phyloP scores from a whole-genome alignment of 2,888 invertebrate genomes.

The Linyphia triangularis region DNA sequence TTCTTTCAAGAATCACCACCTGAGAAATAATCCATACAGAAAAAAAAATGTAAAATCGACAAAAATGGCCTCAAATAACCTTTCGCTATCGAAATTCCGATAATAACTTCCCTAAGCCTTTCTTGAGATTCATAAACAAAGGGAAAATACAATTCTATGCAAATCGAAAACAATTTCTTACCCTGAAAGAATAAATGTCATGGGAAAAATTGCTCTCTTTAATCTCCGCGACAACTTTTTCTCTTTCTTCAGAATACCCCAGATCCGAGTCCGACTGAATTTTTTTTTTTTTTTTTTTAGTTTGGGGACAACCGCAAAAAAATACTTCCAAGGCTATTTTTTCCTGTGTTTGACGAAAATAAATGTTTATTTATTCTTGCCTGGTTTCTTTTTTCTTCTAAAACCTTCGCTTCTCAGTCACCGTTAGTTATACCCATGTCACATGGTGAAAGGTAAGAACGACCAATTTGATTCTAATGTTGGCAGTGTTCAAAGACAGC shows the following conservation, averaged over 20 bases:
- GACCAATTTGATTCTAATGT: background rate
- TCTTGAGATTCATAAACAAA: slow-evolving; percentile 4
- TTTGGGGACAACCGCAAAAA: background rate
- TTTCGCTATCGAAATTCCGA: background rate
- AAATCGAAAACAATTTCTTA: slow-evolving; percentile 29
- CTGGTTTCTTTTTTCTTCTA: background rate
- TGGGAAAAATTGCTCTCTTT: slow-evolving; percentile 4
- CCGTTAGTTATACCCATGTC: background rate
- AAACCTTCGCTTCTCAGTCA: background rate
- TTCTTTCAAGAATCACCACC: background rate
- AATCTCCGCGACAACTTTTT: background rate
- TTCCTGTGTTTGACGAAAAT: background rate
- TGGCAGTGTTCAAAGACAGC: background rate
- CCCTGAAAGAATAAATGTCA: background rate
- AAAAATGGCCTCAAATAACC: slow-evolving; percentile 24
- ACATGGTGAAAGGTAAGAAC: background rate
- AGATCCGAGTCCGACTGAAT: background rate
- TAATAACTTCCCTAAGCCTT: background rate
- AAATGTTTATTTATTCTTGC: slow-evolving; percentile 11
- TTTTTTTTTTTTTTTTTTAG: slow-evolving; percentile 7
- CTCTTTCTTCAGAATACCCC: background rate
- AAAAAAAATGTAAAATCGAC: background rate
- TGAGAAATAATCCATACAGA: background rate
- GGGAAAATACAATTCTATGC: slow-evolving; percentile 11
- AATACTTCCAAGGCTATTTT: background rate